phyloP scores from a whole-genome alignment of 2,113 vertebrate species.

The Ceratotherium simum region DNA sequence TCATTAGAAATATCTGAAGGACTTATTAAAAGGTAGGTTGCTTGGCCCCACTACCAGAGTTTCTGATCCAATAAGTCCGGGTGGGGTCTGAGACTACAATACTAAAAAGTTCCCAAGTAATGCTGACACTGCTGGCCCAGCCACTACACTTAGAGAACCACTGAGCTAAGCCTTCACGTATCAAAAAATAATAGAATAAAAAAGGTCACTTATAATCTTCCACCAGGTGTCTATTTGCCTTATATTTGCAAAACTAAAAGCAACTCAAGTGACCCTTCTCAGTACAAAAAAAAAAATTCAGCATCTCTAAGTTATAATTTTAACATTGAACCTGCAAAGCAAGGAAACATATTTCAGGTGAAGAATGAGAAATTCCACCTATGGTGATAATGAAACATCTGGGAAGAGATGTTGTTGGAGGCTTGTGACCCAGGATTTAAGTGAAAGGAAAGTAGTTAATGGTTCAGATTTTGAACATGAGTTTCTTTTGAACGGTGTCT shows the following conservation, averaged over 20 bases:
- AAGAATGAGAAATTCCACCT: neutral
- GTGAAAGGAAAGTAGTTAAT: neutral
- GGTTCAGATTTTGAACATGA: neutral
- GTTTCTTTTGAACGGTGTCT: neutral
- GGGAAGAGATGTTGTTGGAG: neutral
- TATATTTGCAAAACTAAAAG: conserved; percentile 53
- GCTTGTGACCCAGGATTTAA: neutral
- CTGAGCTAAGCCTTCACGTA: neutral
- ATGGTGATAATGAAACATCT: neutral
- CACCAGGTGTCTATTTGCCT: conserved; percentile 58
- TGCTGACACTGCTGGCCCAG: neutral
- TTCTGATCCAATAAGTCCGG: neutral
- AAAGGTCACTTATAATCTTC: conserved; percentile 47
- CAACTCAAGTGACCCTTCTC: neutral
- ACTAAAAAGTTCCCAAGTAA: neutral
- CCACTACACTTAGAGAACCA: neutral
- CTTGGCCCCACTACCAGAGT: neutral
- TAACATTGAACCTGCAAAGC: neutral
- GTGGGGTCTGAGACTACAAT: neutral
- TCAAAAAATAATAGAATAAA: neutral
- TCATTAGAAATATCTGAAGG: neutral
- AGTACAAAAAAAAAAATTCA: neutral
- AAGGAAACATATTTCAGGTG: conserved; percentile 14
- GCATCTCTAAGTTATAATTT: conserved; percentile 17
- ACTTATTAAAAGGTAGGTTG: neutral